Base-by-base conservation (phyloP, 1,140 invertebrate species). In the Papilio xuthus region DNA sequence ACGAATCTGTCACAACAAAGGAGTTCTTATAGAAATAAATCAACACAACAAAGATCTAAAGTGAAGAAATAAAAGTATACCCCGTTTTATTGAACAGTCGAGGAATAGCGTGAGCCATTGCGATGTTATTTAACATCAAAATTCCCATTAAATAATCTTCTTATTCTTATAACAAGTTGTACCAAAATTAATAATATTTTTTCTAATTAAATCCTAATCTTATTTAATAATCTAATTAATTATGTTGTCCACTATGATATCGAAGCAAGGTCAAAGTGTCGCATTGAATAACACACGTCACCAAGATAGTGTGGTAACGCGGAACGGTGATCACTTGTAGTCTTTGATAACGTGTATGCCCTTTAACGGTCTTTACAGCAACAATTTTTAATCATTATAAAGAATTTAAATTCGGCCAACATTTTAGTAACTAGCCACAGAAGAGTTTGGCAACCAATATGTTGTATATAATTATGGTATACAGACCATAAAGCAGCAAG, bases 1-100 rank as follows among this genome's bases (percentile, higher is more conserved):
- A 93, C 85, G 79, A 94, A 93, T 80, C 94, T 94, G 81, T 23
- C 69, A 15, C 42, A 44, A 69, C 60, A 67, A 67, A 15, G 26
- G 26, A 32, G 12, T 60, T 13, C n/a, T 15, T 60, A 60, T 26
- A 60, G 20, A 1, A 28, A 32, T 6, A 15, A 15, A 15, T 32
- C 50, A 20, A 63, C 4, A 63, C 56, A 8, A 63, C 23, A 28
- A 10, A 63, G 23, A 13, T 63, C 23, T 13, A 32, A 67, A 50
- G 0, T 67, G 13, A 15, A 7, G 15, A 0, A 1, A 20, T n/a
- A 9, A 53, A 1, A 0, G 18, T 18, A 47, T 15, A 47, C 15
- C 6, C 6, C 32, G 2, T 32, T 32, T 32, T 37, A n/a, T 37
- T 37, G 32, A 6, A 37, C 1, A 37, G 7, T 37, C 4, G 32